phyloP scores from a whole-genome alignment of 2,113 vertebrate genomes.

The Saccopteryx leptura region DNA sequence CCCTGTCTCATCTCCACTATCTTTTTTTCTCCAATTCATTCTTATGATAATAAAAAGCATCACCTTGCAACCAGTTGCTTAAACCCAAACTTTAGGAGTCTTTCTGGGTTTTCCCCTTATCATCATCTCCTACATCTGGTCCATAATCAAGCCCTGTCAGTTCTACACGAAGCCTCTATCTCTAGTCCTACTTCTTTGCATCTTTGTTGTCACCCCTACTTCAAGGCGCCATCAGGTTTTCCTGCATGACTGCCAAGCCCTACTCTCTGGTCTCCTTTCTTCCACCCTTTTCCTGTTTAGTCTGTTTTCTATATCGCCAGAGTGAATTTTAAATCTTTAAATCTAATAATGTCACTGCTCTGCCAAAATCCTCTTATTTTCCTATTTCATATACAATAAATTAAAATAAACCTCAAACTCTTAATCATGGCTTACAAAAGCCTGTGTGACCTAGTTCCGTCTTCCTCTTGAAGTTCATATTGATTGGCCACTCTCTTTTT shows the following conservation, averaged over 20 bases:
- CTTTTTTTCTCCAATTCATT: neutral
- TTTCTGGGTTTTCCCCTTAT: neutral
- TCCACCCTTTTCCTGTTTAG: neutral
- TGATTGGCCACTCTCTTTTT: neutral
- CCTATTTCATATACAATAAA: slow-evolving; percentile 4
- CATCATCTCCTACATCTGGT: neutral
- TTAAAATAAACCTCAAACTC: neutral
- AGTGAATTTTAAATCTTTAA: slow-evolving; percentile 42
- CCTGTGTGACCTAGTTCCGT: neutral
- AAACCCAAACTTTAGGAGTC: neutral
- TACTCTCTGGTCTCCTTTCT: neutral
- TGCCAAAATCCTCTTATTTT: neutral
- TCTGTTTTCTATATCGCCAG: slow-evolving; percentile 36
- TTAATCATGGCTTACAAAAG: neutral
- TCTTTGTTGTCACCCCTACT: neutral
- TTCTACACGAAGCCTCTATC: neutral
- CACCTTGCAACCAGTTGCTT: neutral
- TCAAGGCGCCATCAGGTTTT: neutral
- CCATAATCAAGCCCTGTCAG: neutral
- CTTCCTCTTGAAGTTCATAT: neutral
- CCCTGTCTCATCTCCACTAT: neutral
- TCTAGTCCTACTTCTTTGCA: neutral
- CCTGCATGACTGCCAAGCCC: neutral
- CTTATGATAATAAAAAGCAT: neutral
- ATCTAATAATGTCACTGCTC: neutral